Conservation (phyloP, 2,797 vertebrate species). For the Pogonophryne albipinna region DNA sequence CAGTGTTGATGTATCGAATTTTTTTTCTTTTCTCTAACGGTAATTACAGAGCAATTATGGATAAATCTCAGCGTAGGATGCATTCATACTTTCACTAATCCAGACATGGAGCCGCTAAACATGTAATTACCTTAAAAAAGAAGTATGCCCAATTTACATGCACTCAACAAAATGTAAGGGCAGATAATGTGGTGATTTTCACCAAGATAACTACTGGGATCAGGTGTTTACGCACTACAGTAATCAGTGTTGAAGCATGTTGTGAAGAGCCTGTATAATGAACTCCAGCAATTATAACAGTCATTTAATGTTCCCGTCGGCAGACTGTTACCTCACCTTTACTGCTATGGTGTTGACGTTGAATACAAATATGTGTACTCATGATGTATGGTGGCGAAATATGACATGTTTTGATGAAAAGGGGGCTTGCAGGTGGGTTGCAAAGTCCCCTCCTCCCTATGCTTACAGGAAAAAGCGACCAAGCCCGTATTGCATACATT, state of each 20-base stretch:
- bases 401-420: conserved; percentile 45
- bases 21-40: conserved; percentile 7
- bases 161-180: conserved; percentile 27
- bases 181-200: conserved; percentile 48
- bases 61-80: conserved; percentile 50
- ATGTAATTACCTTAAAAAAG: conserved; percentile 66
- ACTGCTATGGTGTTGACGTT: conserved; percentile 58
- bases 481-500: conserved; percentile 64
- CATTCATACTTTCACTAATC: conserved; percentile 73
- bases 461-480: conserved; percentile 60
- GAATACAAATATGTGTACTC: conserved; percentile 43
- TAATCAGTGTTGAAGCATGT: conserved; percentile 51
- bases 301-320: conserved; percentile 42
- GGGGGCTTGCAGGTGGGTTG: conserved; percentile 41
- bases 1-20: conserved; percentile 46
- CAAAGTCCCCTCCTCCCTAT: neutral
- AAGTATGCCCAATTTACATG: conserved; percentile 49
- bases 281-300: conserved; percentile 55
- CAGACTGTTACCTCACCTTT: conserved; percentile 51
- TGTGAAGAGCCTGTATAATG: conserved; percentile 40
- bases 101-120: conserved; percentile 65
- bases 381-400: conserved; percentile 59
- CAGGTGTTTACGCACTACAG: conserved; percentile 33
- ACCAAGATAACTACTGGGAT: conserved; percentile 36
- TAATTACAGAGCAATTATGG: conserved; percentile 65